Base-by-base conservation (phyloP, 2,888 invertebrate genomes). In the Drosophila putrida region DNA sequence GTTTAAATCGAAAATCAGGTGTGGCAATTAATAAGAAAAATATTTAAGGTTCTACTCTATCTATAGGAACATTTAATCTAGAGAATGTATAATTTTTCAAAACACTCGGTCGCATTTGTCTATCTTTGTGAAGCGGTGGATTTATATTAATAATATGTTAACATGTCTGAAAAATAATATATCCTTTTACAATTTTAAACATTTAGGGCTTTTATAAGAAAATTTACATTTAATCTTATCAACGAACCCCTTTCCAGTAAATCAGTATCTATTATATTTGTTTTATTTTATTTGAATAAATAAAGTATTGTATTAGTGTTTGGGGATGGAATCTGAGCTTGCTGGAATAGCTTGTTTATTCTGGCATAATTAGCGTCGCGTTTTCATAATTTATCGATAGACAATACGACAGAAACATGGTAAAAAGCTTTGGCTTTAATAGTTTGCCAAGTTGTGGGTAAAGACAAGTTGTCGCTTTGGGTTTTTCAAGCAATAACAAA, bases 371-470 rank as follows among this genome's bases (percentile, higher is more conserved):
- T 76, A 65, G 69, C 61, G 69, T 69, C 69, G 58, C 55, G 46
- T 59, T 79, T 53, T 57, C 58, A 79, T 76, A 75, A 76, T 63
- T 76, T 76, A 79, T 76, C 65, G 66, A 79, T 79, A 70, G 64
- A 53, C 27, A 39, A 41, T 38, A 0, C 33, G 11, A 35, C 8
- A 25, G 28, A 1, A 55, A 33, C 41, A n/a, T 39, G 57, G 39
- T 54, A 20, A 39, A 76, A 79, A 76, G 80, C 71, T 54, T 67
- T 77, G 75, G 61, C 62, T 71, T 60, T 67, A 75, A 75, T 59
- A 69, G 3, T 47, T 44, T 58, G 50, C 31, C 31, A 3, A 31
- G 6, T 63, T 72, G 67, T 38, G 61, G 75, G 59, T 39, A 51
- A 50, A 25, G 25, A 63, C 47, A 49, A 73, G 60, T 74, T 64